Conservation (phyloP, 2,797 vertebrate genomes). For the Erethizon dorsatum region DNA sequence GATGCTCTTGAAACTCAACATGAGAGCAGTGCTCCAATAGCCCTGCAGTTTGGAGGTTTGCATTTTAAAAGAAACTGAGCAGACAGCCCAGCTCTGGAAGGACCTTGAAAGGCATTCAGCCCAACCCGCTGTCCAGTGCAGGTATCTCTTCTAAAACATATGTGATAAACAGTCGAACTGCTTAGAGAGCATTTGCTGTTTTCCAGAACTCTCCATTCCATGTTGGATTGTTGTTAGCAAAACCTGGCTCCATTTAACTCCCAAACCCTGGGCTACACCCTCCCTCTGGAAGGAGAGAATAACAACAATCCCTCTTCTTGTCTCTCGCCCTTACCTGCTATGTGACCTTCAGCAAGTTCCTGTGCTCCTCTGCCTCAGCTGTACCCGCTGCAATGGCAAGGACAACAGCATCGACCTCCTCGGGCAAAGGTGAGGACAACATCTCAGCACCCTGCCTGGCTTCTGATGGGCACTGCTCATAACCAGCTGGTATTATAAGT, state of each 20-base stretch:
- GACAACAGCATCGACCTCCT: not conserved
- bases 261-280: not conserved
- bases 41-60: not conserved
- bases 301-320: not conserved
- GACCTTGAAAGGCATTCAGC: slow-evolving; percentile 37
- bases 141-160: slow-evolving; percentile 25
- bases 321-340: not conserved
- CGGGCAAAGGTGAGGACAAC: not conserved
- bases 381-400: not conserved
- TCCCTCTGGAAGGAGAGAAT: not conserved
- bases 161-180: not conserved
- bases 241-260: not conserved
- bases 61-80: slow-evolving; percentile 29
- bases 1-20: not conserved
- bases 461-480: not conserved
- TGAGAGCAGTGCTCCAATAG: not conserved
- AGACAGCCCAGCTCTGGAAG: not conserved
- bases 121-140: not conserved
- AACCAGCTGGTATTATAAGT: not conserved
- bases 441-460: not conserved
- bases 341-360: slow-evolving; percentile 3
- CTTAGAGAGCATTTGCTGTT: not conserved
- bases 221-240: not conserved
- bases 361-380: not conserved
- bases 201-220: not conserved